Base-by-base conservation (phyloP, 1,140 invertebrate species). In the Zaprionus capensis region DNA sequence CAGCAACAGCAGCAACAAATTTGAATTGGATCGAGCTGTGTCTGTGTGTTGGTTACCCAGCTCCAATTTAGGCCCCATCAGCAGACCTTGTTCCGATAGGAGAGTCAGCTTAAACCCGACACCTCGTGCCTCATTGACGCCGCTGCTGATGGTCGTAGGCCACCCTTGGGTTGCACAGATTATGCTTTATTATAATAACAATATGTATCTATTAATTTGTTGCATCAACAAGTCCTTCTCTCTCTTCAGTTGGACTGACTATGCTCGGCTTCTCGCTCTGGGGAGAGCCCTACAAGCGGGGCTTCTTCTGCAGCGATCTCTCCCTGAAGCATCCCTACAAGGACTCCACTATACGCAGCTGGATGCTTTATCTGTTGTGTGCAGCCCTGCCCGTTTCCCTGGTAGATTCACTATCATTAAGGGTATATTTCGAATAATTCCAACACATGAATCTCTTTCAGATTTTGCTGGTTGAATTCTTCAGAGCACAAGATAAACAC, bases 301-400 rank as follows among this genome's bases (percentile, higher is more conserved):
- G 98, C 7, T 99, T 99, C 94, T 99, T 97, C 93, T 99, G 98
- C 94, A 96, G 97, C 91, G 98, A 99, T 94, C 96, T 98, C 84
- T 97, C 97, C 6, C 94, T 99, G 41, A 95, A 95, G 76, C 97
- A 99, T 94, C 98, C 98, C 9, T 97, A 95, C 91, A 94, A 95
- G 67, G 93, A 94, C 2, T 97, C 96, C 1, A 98, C 97, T 0
- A 96, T 98, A 75, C 95, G 96, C 46, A 97, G 95, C 87, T 92
- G 94, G 79, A 95, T 96, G 93, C 94, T 98, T 12, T 97, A 97
- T 93, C 93, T 97, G 76, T 93, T 96, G 80, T 96, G 97, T 26
- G 92, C 97, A 36, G 94, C 95, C 2, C 90, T 97, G 71, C 97
- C 97, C 24, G 93, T 96, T 64, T 83, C 94, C 66, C 93, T 95